These are phyloP conservation scores for Endomychus coccineus DNA, from an alignment of 2,888 invertebrate genomes.

Conservation along the genomic window DNA sequence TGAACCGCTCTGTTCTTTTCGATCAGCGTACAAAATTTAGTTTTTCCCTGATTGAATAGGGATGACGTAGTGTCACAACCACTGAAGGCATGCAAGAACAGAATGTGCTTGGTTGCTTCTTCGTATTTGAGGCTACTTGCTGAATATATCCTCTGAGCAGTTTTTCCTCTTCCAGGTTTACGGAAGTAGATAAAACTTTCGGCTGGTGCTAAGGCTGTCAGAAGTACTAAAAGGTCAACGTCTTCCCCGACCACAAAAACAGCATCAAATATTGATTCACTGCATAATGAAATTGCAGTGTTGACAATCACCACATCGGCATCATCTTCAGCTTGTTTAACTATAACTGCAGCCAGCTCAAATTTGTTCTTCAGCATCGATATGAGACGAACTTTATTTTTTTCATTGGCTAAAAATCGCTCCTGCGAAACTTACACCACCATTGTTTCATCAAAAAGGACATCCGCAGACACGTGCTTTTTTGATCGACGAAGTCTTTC, in stretches of 20 bases:
- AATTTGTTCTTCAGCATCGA: slow-evolving; percentile 13
- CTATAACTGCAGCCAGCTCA: not conserved
- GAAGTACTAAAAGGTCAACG: not conserved
- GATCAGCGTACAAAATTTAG: not conserved
- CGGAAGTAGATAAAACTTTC: not conserved
- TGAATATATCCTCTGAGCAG: slow-evolving; percentile 11
- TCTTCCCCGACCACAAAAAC: too few species aligned
- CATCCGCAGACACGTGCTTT: slow-evolving; percentile 11
- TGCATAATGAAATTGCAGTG: slow-evolving; percentile 8
- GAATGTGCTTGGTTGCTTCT: too few species aligned
- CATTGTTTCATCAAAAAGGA: slow-evolving; percentile 18
- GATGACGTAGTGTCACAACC: slow-evolving; percentile 1
- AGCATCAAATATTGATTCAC: too few species aligned
- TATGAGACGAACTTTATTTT: slow-evolving; percentile 24
- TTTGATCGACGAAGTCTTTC: slow-evolving; percentile 22
- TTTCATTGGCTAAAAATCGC: slow-evolving; percentile 23
- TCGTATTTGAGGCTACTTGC: slow-evolving; percentile 11
- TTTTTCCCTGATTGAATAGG: not conserved
- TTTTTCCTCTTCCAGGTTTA: slow-evolving; percentile 11
- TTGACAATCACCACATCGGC: not conserved
- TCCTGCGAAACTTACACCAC: slow-evolving; percentile 20
- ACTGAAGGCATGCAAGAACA: too few species aligned
- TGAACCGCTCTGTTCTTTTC: not conserved
- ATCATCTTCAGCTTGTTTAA: not conserved
- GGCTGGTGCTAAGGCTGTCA: not conserved